Evolutionary conservation across 2,113 vertebrate species (phyloP).

Genomic region (Phrynosoma blainvillii): DNA sequence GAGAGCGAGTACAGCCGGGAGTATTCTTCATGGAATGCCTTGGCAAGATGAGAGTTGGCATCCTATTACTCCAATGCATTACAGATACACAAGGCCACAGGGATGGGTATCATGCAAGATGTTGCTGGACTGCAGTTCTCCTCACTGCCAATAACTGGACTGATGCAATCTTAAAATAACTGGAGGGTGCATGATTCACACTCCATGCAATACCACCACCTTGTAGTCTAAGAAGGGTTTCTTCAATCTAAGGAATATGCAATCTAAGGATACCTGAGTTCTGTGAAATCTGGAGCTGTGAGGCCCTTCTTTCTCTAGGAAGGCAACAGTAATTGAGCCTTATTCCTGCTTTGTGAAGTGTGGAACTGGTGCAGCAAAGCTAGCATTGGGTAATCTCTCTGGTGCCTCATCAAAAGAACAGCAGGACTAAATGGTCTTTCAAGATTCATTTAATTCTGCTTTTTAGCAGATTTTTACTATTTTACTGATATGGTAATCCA

Average conservation of each 20-base stretch:
- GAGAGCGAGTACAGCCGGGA: constrained; percentile 89
- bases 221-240: background rate
- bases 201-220: too few species aligned
- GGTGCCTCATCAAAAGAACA: background rate
- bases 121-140: too few species aligned
- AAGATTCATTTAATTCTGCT: background rate
- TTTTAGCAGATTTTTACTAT: background rate
- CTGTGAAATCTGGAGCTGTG: too few species aligned
- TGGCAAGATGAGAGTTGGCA: rapidly evolving
- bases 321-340: background rate
- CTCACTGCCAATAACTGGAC: too few species aligned
- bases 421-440: background rate
- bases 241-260: background rate
- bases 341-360: too few species aligned
- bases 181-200: too few species aligned
- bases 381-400: too few species aligned
- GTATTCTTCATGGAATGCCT: constrained; percentile 97
- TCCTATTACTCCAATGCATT: rapidly evolving
- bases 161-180: too few species aligned
- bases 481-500: background rate
- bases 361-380: background rate
- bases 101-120: too few species aligned
- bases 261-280: background rate
- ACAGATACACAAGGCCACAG: rapidly evolving
- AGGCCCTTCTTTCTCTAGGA: background rate